A percentile compares a stretch with the other conserved stretches of the same genome.
phyloP scores from a whole-genome alignment of 2,888 invertebrate species.

The Stomorhina lunata region DNA sequence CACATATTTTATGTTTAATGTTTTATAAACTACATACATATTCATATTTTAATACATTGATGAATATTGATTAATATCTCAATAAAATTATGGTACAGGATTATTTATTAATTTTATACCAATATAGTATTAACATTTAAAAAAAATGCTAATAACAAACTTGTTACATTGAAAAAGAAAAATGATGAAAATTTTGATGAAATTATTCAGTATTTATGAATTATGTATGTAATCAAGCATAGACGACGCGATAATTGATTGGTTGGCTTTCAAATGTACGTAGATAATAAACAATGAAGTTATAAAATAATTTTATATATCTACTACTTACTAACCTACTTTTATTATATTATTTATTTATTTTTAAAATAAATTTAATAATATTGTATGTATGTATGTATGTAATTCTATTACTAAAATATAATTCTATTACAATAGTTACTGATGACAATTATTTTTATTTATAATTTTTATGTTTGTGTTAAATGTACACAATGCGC shows the following conservation, averaged over 20 bases:
- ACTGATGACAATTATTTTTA: constrained; percentile 10
- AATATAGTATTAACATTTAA: constrained; percentile 1
- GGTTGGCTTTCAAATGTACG: background rate
- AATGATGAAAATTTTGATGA: background rate
- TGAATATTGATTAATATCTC: background rate
- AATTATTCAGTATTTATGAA: background rate
- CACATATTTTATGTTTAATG: constrained; percentile 42
- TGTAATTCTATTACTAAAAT: background rate
- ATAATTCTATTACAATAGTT: constrained; percentile 15
- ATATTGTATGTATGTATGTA: too few relatives aligned
- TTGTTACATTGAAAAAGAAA: constrained; percentile 21
- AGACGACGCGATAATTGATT: constrained; percentile 1
- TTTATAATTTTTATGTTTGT: constrained; percentile 70
- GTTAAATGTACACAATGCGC: constrained; percentile 77
- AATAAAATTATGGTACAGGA: constrained; percentile 6
- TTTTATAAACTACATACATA: constrained; percentile 52
- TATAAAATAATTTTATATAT: constrained; percentile 24
- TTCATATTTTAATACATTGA: constrained; percentile 18
- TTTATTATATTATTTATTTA: constrained; percentile 25
- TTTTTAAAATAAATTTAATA: constrained; percentile 30
- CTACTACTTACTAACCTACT: background rate
- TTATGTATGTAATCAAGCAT: constrained; percentile 10
- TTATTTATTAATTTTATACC: constrained; percentile 29
- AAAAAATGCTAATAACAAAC: constrained; percentile 31
- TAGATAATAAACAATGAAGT: constrained; percentile 5